Percentiles rank a stretch among this genome's conserved stretches.
Evolutionary conservation across 2,888 invertebrate species (phyloP).

Genomic region (Callyntrura sp.): DNA sequence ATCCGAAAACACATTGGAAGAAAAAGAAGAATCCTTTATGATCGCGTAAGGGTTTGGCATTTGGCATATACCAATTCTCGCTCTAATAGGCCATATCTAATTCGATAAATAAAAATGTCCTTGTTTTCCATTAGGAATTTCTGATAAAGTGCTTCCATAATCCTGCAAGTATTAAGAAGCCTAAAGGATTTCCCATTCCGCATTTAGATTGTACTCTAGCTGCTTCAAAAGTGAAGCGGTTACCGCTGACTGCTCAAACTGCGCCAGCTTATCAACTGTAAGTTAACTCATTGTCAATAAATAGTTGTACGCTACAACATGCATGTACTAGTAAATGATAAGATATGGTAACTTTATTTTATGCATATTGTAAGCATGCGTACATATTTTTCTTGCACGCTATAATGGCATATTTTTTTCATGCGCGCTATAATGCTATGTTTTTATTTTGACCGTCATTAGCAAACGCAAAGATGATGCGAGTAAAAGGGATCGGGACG

Average conservation of each 20-base stretch:
- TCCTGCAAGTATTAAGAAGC: conserved; percentile 80
- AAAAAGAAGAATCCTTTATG: conserved; percentile 66
- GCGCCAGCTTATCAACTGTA: conserved; percentile 63
- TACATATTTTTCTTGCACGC: too few species aligned
- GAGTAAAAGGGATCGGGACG: conserved; percentile 67
- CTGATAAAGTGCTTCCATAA: conserved; percentile 81
- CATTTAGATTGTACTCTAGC: conserved; percentile 80
- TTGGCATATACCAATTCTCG: background rate
- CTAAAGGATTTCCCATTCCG: conserved; percentile 75
- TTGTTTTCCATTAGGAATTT: conserved; percentile 75
- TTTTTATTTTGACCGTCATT: background rate
- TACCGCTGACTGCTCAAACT: conserved; percentile 64
- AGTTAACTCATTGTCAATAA: conserved; percentile 45
- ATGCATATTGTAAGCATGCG: too few species aligned
- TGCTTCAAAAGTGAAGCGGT: conserved; percentile 74
- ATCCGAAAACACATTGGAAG: conserved; percentile 59
- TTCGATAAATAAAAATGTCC: background rate
- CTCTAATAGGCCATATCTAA: background rate
- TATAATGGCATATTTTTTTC: too few species aligned
- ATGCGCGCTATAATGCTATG: too few species aligned
- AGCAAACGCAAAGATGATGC: conserved; percentile 79
- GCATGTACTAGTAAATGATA: background rate
- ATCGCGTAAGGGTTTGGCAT: conserved; percentile 58
- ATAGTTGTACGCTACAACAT: too few species aligned
- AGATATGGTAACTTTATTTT: too few species aligned